Base-by-base conservation (phyloP, 2,797 vertebrate genomes). In the Synanceia verrucosa region DNA sequence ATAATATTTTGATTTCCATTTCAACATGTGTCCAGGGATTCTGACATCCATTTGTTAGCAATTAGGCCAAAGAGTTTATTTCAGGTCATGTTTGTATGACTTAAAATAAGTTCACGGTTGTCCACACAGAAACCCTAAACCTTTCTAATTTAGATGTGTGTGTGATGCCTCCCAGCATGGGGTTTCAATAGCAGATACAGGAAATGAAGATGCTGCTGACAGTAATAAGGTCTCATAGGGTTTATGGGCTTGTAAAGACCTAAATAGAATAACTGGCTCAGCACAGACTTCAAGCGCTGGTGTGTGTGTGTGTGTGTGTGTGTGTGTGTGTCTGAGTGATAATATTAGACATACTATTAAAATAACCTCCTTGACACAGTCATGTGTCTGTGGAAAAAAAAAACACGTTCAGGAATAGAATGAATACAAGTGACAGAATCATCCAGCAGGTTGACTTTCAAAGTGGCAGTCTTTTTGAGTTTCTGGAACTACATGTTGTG, bases 151-250 rank as follows among this genome's bases (percentile, higher is more conserved):
- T 41, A 60, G 33, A 44, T 26, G 10, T 41, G 16, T 14, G n/a
- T 57, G 26, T 41, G 56, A 41, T 29, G 59, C 62, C 50, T 63
- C n/a, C 37, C 19, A 43, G 62, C 2, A 63, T 66, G 64, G 60
- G 31, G 14, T 31, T 73, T 78, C 78, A 72, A 72, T 31, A 51
- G 46, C 73, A 79, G 56, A 66, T 79, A 57, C 62, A 69, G 26
- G 66, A 70, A 78, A 75, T 64, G 64, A 77, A 75, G 76, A 82
- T 60, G 77, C 56, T 2, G 73, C 70, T 56, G 41, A 69, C 48
- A 65, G 59, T 24, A 74, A 56, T 41, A 60, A 48, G 66, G 47
- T 72, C 26, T 39, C 24, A 41, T 0, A 10, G 16, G 34, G 47
- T 47, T 75, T 63, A 23, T 19, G 34, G 73, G 65, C 61, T 46